A percentile compares a stretch with the other conserved stretches of the same genome.
These are phyloP conservation scores for Phalacrocorax carbo DNA, from an alignment of 2,113 vertebrate species.

Conservation along the genomic window DNA sequence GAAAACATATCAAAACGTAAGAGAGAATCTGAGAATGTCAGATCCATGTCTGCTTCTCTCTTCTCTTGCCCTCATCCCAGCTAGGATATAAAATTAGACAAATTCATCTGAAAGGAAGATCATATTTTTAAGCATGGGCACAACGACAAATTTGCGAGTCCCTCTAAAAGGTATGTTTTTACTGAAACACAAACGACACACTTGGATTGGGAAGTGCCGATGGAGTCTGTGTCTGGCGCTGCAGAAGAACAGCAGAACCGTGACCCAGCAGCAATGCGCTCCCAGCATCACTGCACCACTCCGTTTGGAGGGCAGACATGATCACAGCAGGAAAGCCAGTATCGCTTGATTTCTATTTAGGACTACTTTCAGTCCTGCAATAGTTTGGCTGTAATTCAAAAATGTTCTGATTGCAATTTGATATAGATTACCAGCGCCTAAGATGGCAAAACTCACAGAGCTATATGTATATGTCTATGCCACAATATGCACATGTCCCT, in stretches of 20 bases:
- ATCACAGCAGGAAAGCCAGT: neutral
- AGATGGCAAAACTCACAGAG: neutral
- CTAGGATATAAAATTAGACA: neutral
- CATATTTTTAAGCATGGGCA: neutral
- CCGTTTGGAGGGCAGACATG: accelerated
- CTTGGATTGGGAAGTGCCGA: neutral
- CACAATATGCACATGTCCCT: neutral
- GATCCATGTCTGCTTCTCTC: neutral
- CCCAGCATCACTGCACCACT: accelerated
- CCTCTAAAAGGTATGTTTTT: neutral
- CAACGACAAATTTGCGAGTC: neutral
- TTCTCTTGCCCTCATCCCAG: neutral
- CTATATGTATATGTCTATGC: accelerated
- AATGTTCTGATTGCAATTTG: neutral
- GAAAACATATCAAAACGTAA: neutral
- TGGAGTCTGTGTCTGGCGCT: neutral
- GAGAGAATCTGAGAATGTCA: neutral
- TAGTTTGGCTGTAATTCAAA: neutral
- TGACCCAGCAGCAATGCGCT: accelerated
- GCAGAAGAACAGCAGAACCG: neutral
- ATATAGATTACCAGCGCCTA: neutral
- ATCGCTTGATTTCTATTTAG: neutral
- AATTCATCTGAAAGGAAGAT: neutral
- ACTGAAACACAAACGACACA: neutral
- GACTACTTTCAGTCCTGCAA: neutral